Evolutionary conservation across 92 coral and sea anemone genomes (phyloP), one percentile per base, ranked within the genome.

Genomic region (Palythoa heliodiscus): DNA sequence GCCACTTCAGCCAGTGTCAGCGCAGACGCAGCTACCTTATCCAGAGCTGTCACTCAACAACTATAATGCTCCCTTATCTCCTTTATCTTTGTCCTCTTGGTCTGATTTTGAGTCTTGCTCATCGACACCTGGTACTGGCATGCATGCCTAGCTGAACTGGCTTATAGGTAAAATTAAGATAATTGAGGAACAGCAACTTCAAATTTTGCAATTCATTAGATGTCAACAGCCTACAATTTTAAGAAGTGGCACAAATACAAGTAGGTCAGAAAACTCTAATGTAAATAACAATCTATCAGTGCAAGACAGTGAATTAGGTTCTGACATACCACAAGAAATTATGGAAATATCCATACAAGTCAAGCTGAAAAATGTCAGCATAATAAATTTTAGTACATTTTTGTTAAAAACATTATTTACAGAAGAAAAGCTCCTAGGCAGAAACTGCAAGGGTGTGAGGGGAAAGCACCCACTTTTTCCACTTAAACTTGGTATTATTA

Each of bases 401-500:
- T 69, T 69, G 38, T 19, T 29, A 2, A 69, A 69, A 11, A 69
- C 29, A 0, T 19, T 69, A 1, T 69, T 25, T 69, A 69, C 48
- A 16, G 7, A 35, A 2, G 73, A 69, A 35, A n/a, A 69, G 8
- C 73, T 22, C 7, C 15, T 12, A 25, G 73, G 73, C 8, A 69
- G 47, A 69, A 69, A 69, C 20, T 69, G 47, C n/a, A 29, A 48
- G 73, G 48, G 73, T 69, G 73, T 69, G 2, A 69, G 73, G 38
- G 73, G 73, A 0, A 69, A 69, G 8, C 48, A 2, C 2, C 48
- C 48, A 0, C 73, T 69, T 13, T 48, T 29, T 69, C 25, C 29
- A 19, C 23, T 22, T 11, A 69, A 69, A 69, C 47, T 25, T 12
- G n/a, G 40, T 8, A 69, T 40, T 19, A 69, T 69, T 3, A 69